Percentiles rank a stretch among this genome's conserved stretches.
Conservation (phyloP, 2,888 invertebrate genomes). For the Drosophila quinaria region DNA sequence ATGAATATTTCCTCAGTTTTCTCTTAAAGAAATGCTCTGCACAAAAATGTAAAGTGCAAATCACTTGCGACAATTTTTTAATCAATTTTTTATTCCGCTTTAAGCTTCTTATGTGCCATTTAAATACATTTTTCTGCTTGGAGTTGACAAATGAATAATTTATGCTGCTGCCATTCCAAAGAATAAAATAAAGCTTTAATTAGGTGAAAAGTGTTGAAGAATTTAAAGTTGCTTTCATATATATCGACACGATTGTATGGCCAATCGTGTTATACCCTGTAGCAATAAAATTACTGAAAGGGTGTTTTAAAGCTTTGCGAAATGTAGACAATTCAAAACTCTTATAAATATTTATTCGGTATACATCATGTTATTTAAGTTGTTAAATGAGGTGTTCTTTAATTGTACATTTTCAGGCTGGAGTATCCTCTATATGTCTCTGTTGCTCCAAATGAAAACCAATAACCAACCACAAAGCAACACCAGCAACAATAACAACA, state of each 20-base stretch:
- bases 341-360: neutral
- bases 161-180: neutral
- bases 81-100: conserved; percentile 7
- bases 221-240: conserved; percentile 14
- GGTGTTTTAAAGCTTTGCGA: neutral
- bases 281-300: neutral
- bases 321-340: neutral
- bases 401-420: neutral
- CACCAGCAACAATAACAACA: conserved; percentile 58
- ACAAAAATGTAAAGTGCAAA: neutral
- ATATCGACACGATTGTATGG: neutral
- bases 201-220: conserved; percentile 3
- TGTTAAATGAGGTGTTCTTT: neutral
- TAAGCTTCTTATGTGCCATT: conserved; percentile 39
- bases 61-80: neutral
- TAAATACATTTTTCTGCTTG: conserved; percentile 21
- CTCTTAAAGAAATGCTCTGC: neutral
- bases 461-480: conserved; percentile 53
- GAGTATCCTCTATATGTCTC: neutral
- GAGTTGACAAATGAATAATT: conserved; percentile 7
- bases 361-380: neutral
- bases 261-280: neutral
- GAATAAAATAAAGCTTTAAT: conserved; percentile 22
- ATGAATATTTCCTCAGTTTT: neutral
- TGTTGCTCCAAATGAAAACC: conserved; percentile 36